Conservation (phyloP, 2,888 invertebrate species). For the Psococerastis gibbosa region DNA sequence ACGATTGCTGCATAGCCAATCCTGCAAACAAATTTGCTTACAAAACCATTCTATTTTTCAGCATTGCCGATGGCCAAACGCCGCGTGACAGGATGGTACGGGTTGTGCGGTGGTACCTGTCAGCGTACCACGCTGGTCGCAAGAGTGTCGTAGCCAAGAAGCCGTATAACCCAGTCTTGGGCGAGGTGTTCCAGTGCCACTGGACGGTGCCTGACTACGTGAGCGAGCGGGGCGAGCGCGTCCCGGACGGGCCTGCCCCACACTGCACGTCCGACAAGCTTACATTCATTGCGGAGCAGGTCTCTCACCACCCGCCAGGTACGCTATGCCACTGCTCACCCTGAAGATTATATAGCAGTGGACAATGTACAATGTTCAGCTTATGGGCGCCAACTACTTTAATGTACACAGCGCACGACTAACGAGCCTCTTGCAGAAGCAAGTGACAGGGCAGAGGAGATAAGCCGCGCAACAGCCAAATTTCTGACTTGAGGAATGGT, state of each 20-base stretch:
- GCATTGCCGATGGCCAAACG: conserved; percentile 73
- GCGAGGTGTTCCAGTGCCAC: conserved; percentile 84
- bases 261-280: conserved; percentile 79
- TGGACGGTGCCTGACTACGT: conserved; percentile 45
- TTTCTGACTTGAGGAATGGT: too few relatives aligned
- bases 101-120: conserved; percentile 90
- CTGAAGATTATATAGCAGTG: too few relatives aligned
- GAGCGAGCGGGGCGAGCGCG: conserved; percentile 20
- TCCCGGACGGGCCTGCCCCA: conserved; percentile 71
- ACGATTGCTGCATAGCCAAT: too few relatives aligned
- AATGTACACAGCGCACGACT: too few relatives aligned
- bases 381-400: too few relatives aligned
- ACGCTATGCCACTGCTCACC: too few relatives aligned
- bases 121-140: conserved; percentile 95
- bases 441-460: too few relatives aligned
- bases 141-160: conserved; percentile 96
- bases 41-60: too few relatives aligned
- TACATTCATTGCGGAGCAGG: conserved; percentile 93
- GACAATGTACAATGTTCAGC: too few relatives aligned
- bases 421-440: too few relatives aligned
- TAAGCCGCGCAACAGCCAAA: too few relatives aligned
- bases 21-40: too few relatives aligned
- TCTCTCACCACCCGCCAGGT: conserved; percentile 98
- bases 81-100: conserved; percentile 85
- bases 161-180: conserved; percentile 95